Conservation (phyloP, 2,797 vertebrate species). For the Pyrocephalus nanus region DNA sequence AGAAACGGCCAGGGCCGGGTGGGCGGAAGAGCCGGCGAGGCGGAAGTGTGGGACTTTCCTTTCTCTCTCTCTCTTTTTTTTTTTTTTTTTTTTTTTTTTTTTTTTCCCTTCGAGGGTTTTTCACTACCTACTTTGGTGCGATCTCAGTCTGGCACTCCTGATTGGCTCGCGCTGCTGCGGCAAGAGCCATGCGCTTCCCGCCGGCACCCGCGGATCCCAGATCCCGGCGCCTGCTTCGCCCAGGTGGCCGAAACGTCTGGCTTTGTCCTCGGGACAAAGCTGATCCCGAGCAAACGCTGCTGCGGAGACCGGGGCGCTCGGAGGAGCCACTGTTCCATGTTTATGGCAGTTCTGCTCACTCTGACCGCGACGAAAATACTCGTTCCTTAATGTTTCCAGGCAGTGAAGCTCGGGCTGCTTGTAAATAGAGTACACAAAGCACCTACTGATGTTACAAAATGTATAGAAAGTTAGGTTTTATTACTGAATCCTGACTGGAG, state of each 20-base stretch:
- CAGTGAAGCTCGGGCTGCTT: neutral
- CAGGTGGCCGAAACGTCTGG: neutral
- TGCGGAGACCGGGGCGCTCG: neutral
- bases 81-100: neutral
- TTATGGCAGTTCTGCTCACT: neutral
- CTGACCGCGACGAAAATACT: neutral
- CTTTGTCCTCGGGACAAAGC: neutral
- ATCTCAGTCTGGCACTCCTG: conserved; percentile 28
- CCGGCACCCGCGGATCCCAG: neutral
- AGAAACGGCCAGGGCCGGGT: neutral
- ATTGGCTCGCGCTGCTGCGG: conserved; percentile 13
- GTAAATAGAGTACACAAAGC: neutral
- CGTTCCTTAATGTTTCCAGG: neutral
- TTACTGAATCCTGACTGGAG: neutral
- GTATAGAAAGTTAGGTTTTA: neutral
- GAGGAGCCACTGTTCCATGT: neutral
- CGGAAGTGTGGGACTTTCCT: neutral
- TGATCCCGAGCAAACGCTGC: neutral
- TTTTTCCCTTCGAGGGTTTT: neutral
- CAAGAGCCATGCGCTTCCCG: neutral
- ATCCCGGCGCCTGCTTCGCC: neutral
- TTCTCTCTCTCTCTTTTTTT: neutral
- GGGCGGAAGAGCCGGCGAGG: neutral
- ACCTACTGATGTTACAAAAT: neutral
- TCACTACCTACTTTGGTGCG: conserved; percentile 67